Evolutionary conservation across 2,113 vertebrate species (phyloP), one percentile per base, ranked within the genome.

Genomic region (Lasiurus cinereus): DNA sequence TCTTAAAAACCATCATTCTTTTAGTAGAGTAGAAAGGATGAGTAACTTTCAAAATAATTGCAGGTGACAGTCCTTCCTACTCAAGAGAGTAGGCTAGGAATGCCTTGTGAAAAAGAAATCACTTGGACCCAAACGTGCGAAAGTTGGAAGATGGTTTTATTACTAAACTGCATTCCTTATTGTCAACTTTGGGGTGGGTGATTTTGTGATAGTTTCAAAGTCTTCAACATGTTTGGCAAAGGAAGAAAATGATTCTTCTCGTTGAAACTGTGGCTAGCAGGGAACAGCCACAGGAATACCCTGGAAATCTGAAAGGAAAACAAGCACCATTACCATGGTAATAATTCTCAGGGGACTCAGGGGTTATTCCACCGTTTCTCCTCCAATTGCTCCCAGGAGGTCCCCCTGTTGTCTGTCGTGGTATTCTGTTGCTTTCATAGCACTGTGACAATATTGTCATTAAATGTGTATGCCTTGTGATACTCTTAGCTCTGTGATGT

Each of bases 1-100:
- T 67, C 36, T 83, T 90, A 90, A 77, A 90, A 89, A 62, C 19
- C 36, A 50, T 21, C 33, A 21, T 78, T 90, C 29, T 88, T 84
- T 70, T 56, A 14, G 21, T 62, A 66, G 8, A 54, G 43, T 69
- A 21, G 54, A 76, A 74, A 87, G 29, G 19, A 67, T 83, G 48
- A 78, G 54, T 56, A 86, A 72, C n/a, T 82, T 77, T 50, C 62
- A 29, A 89, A 90, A 89, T 39, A 78, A 93, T 78, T 62, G 36
- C 15, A 85, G 33, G 50, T 9, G 10, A 89, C 19, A 94, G 83
- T 21, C 10, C 46, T 90, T 86, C 31, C 19, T 72, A 66, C 29
- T 87, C 66, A 46, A 73, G 59, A 69, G 74, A 66, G 50, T n/a
- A 78, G 1, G 12, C 56, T 80, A 85, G 80, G 70, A 93, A 82